phyloP scores from a whole-genome alignment of 2,113 vertebrate species.

The Daboia siamensis region DNA sequence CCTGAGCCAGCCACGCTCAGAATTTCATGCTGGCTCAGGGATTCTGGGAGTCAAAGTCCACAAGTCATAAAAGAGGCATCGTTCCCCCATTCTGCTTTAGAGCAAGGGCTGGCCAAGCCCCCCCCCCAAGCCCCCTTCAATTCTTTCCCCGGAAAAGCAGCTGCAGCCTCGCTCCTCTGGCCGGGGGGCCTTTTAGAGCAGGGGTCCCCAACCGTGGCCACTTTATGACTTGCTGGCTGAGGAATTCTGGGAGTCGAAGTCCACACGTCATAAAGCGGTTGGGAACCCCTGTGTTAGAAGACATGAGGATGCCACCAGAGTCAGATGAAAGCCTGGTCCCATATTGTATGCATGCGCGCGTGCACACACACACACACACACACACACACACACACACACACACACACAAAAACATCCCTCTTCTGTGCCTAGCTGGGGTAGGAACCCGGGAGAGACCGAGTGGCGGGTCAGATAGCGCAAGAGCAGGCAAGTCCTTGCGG shows the following conservation, averaged over 20 bases:
- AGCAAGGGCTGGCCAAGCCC: neutral
- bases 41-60: neutral
- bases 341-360: no score
- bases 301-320: rapidly evolving
- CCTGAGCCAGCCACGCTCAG: no score
- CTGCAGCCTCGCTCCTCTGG: neutral
- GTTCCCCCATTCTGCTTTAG: neutral
- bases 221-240: no score
- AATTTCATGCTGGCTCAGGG: no score
- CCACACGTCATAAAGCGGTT: no score
- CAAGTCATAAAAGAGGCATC: no score
- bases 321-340: neutral
- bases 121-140: neutral
- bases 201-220: no score
- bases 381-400: no score
- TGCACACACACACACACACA: no score
- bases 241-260: neutral
- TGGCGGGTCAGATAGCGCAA: rapidly evolving
- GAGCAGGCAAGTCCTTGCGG: rapidly evolving
- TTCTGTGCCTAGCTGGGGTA: neutral
- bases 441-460: neutral
- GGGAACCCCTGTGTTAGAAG: neutral
- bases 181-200: neutral
- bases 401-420: neutral
- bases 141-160: no score